Conservation (phyloP, 1,140 invertebrate genomes). For the Agrilus planipennis region DNA sequence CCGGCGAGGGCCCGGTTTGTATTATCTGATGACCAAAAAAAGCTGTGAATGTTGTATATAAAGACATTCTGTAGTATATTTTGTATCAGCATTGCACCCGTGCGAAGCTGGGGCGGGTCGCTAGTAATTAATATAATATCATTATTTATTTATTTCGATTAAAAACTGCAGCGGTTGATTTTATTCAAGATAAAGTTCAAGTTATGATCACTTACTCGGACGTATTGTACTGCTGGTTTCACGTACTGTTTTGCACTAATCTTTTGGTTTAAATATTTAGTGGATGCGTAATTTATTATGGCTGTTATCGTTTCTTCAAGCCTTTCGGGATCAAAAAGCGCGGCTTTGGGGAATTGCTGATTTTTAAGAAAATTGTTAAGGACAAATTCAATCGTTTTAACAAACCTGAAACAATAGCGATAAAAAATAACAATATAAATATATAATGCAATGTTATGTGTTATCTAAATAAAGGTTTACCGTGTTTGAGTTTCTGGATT, state of each 20-base stretch:
- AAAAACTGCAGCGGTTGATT: no score
- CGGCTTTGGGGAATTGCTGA: slow-evolving; percentile 58
- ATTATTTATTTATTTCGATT: no score
- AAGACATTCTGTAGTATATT: no score
- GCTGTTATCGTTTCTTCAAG: slow-evolving; percentile 54
- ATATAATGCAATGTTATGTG: background rate
- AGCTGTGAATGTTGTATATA: no score
- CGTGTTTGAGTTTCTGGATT: slow-evolving; percentile 62
- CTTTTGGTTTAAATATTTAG: slow-evolving; percentile 56
- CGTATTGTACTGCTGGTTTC: slow-evolving; percentile 57
- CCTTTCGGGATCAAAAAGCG: slow-evolving; percentile 53
- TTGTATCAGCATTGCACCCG: no score
- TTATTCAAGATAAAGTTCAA: no score
- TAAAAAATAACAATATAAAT: background rate
- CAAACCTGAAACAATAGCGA: slow-evolving; percentile 42
- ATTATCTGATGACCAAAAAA: no score
- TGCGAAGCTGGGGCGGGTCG: no score
- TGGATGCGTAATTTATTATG: slow-evolving; percentile 53
- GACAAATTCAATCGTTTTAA: slow-evolving; percentile 54
- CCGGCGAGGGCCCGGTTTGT: no score
- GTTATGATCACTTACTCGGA: slow-evolving; percentile 43
- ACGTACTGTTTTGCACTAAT: slow-evolving; percentile 61
- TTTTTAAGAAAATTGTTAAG: slow-evolving; percentile 63
- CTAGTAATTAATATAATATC: no score
- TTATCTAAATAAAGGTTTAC: slow-evolving; percentile 34